A percentile compares a stretch with the other conserved stretches of the same genome.
Evolutionary conservation across 2,113 vertebrate species (phyloP).

Genomic region (Origma solitaria): DNA sequence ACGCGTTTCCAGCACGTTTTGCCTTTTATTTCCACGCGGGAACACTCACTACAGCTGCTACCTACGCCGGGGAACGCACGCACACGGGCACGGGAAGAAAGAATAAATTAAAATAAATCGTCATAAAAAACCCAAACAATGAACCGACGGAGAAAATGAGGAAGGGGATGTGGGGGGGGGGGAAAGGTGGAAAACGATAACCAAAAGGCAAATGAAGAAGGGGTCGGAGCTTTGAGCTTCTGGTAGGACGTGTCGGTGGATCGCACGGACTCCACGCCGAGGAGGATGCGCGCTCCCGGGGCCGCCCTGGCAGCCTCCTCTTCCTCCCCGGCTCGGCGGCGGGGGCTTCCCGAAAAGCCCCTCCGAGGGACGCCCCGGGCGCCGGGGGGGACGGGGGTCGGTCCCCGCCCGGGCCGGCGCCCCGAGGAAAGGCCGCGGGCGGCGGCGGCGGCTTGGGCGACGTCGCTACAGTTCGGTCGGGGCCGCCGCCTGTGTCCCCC

Average conservation of each 20-base stretch:
- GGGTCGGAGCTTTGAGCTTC: neutral
- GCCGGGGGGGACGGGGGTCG: neutral
- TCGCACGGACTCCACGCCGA: neutral
- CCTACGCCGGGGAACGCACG: slow-evolving; percentile 6
- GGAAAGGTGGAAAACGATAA: neutral
- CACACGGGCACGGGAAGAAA: slow-evolving; percentile 15
- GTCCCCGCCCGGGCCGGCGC: neutral
- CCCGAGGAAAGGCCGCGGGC: neutral
- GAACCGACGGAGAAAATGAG: neutral
- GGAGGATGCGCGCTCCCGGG: neutral
- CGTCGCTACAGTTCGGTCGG: neutral
- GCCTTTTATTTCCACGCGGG: slow-evolving; percentile 65
- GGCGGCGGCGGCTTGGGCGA: neutral
- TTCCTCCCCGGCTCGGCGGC: neutral
- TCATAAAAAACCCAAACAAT: neutral
- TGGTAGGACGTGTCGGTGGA: neutral
- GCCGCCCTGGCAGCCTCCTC: slow-evolving; percentile 12
- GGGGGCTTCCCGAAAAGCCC: neutral
- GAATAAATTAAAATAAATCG: slow-evolving; percentile 56
- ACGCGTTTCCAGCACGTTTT: neutral
- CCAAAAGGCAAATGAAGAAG: neutral
- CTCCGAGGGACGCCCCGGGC: neutral
- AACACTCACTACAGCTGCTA: slow-evolving; percentile 61
- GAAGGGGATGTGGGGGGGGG: accelerated
- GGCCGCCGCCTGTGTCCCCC: neutral